These are phyloP conservation scores for Fregetta grallaria DNA, from an alignment of 2,113 vertebrate species.

Conservation along the genomic window DNA sequence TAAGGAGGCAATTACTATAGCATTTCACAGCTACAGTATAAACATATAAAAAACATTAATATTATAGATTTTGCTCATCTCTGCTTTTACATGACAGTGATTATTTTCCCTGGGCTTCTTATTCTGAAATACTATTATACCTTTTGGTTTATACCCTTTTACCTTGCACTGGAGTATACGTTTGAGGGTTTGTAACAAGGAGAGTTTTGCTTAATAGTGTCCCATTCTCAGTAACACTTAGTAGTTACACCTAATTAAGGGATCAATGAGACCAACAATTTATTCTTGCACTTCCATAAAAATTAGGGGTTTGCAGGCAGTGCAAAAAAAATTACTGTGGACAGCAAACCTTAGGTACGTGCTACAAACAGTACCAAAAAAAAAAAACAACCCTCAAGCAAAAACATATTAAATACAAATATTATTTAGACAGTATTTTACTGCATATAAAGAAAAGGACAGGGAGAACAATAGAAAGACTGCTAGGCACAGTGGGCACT, in stretches of 20 bases:
- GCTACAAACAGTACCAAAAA: background rate
- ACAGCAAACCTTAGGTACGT: background rate
- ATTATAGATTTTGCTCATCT: background rate
- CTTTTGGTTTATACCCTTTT: conserved; percentile 15
- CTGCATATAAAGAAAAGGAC: background rate
- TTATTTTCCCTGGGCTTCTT: conserved; percentile 12
- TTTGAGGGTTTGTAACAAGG: background rate
- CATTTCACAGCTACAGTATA: background rate
- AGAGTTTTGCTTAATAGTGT: background rate
- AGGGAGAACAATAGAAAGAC: background rate
- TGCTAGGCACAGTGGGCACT: background rate
- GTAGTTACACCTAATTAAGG: conserved; percentile 25
- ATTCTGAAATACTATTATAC: background rate
- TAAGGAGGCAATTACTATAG: conserved; percentile 40
- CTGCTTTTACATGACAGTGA: conserved; percentile 25
- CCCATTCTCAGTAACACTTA: background rate
- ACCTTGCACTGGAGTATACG: background rate
- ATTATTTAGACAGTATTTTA: background rate
- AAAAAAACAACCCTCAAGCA: background rate
- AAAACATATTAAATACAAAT: background rate
- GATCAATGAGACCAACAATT: background rate
- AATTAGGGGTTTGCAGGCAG: background rate
- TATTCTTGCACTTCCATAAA: conserved; percentile 1
- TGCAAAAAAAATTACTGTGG: background rate
- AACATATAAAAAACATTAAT: conserved; percentile 18